Evolutionary conservation across 2,113 vertebrate genomes (phyloP).

Genomic region (Corydoras maculifer): DNA sequence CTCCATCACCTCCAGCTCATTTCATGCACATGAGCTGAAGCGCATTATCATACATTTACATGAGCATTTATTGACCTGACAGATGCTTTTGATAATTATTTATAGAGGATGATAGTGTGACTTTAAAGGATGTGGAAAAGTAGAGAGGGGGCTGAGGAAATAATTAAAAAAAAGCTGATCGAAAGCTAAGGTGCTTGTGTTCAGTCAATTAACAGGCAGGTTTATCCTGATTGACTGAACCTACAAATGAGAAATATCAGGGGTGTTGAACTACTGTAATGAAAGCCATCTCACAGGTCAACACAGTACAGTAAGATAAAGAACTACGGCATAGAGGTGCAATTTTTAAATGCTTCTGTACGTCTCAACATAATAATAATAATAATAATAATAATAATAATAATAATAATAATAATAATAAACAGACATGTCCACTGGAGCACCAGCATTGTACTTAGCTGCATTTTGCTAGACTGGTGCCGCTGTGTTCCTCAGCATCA

Average conservation of each 20-base stretch:
- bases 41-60: background rate
- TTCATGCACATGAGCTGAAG: background rate
- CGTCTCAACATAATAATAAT: no score
- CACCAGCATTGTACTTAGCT: no score
- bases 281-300: no score
- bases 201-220: constrained; percentile 10
- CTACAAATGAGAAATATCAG: background rate
- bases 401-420: background rate
- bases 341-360: no score
- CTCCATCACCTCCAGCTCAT: background rate
- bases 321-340: no score
- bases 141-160: constrained; percentile 6
- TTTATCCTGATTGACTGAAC: background rate
- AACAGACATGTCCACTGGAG: no score
- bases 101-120: background rate
- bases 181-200: background rate
- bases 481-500: no score
- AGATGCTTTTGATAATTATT: background rate
- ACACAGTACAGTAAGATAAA: no score
- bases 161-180: constrained; percentile 11
- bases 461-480: no score
- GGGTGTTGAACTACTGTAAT: no score
- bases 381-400: no score
- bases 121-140: background rate
- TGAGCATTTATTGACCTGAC: background rate